Evolutionary conservation across 2,888 invertebrate genomes (phyloP), one percentile per base, ranked within the genome.

Genomic region (Conchocele bisecta): DNA sequence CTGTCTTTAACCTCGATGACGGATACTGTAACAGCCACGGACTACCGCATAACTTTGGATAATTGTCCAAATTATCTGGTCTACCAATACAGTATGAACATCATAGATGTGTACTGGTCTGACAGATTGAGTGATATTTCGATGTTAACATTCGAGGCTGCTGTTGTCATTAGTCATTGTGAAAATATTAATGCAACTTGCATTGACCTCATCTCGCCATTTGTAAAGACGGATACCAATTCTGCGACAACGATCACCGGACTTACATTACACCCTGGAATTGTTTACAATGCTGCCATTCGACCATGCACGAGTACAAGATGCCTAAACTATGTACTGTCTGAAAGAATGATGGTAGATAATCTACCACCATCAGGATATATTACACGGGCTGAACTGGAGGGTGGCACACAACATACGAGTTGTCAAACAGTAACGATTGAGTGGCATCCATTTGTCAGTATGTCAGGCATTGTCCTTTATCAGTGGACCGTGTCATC

Each of bases 311-410:
- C 56, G 20, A 11, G 24, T 33, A 46, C 46, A 6, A 31, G 3
- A 22, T 64, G 64, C 33, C 4, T 53, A 7, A 24, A 44, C 24
- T 26, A 37, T 26, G 13, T 31, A n/a, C 15, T 42, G 22, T 56
- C 64, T 6, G 42, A 53, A 20, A 48, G 64, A 28, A 39, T 64
- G 26, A 17, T n/a, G 9, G 17, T 56, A 13, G 53, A 64, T 46
- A 20, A 24, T 9, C 13, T 17, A n/a, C 24, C 7, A 41, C 6
- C 22, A 9, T 7, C 7, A 7, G 6, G n/a, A 15, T 5, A 15
- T 15, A 41, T 15, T 5, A 7, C 22, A 5, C 5, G 22, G 22
- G n/a, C 42, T 5, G 22, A 41, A 7, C 15, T 41, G 15, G n/a
- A n/a, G n/a, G n/a, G n/a, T n/a, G 5, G 6, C 5, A 7, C 6